Evolutionary conservation across 2,888 invertebrate genomes (phyloP).

Genomic region (Lathronympha strigana): DNA sequence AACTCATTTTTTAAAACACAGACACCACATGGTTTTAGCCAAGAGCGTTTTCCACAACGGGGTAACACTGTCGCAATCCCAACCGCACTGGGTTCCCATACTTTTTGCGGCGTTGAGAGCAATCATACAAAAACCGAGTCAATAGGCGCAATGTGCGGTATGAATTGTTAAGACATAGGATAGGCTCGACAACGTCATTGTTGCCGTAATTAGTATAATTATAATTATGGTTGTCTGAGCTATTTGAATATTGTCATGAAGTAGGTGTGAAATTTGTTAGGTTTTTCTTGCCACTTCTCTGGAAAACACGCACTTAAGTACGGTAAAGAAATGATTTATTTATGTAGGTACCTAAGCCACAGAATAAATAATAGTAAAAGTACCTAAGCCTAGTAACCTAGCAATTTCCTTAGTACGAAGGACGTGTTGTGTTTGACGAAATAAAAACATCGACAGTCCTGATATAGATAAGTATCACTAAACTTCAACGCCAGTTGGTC

Average conservation of each 20-base stretch:
- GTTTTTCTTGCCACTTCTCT: too few relatives aligned
- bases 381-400: too few relatives aligned
- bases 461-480: too few relatives aligned
- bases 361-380: too few relatives aligned
- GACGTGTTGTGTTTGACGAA: too few relatives aligned
- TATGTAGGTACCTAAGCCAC: too few relatives aligned
- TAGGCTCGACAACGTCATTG: constrained; percentile 33
- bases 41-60: constrained; percentile 17
- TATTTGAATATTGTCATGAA: constrained; percentile 18
- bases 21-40: background rate
- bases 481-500: too few relatives aligned
- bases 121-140: constrained; percentile 58
- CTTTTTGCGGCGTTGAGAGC: constrained; percentile 55
- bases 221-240: background rate
- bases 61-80: constrained; percentile 28
- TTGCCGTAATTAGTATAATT: constrained; percentile 22
- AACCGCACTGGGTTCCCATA: constrained; percentile 57
- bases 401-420: too few relatives aligned
- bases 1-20: constrained; percentile 15
- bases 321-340: too few relatives aligned
- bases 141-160: constrained; percentile 47
- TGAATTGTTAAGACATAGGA: constrained; percentile 39
- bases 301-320: too few relatives aligned
- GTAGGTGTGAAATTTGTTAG: background rate
- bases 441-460: too few relatives aligned